These are phyloP conservation scores for Perca flavescens DNA, from an alignment of 2,113 vertebrate species.

Conservation along the genomic window DNA sequence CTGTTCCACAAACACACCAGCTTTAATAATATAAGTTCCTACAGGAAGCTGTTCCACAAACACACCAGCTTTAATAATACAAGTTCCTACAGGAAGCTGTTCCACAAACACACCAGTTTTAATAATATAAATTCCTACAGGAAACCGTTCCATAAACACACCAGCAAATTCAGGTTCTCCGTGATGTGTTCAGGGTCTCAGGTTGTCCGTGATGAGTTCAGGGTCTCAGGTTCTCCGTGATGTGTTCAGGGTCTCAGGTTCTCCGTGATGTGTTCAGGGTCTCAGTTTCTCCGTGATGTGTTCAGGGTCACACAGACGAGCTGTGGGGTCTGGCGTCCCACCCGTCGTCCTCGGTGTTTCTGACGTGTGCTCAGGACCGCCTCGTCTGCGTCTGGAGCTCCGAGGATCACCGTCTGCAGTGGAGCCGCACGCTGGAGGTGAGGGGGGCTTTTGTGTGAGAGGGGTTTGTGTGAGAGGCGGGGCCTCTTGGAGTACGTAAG, in stretches of 20 bases:
- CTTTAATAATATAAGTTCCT: no score
- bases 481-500: no score
- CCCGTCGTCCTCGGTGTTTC: constrained; percentile 92
- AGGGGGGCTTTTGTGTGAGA: not conserved
- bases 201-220: not conserved
- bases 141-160: no score
- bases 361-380: constrained; percentile 96
- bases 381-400: constrained; percentile 97
- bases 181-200: not conserved
- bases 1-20: no score
- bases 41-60: no score
- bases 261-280: not conserved
- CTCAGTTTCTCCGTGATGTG: constrained; percentile 5
- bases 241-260: not conserved
- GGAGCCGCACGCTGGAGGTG: constrained; percentile 94
- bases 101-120: no score
- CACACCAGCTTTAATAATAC: no score
- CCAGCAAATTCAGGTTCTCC: no score
- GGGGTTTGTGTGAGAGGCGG: no score
- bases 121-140: no score
- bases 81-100: no score
- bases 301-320: constrained; percentile 97
- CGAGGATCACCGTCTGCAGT: constrained; percentile 91
- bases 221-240: not conserved
- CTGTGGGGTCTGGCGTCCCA: constrained; percentile 97